phyloP scores from a whole-genome alignment of 2,888 invertebrate genomes.

The Calameuta pallipes region DNA sequence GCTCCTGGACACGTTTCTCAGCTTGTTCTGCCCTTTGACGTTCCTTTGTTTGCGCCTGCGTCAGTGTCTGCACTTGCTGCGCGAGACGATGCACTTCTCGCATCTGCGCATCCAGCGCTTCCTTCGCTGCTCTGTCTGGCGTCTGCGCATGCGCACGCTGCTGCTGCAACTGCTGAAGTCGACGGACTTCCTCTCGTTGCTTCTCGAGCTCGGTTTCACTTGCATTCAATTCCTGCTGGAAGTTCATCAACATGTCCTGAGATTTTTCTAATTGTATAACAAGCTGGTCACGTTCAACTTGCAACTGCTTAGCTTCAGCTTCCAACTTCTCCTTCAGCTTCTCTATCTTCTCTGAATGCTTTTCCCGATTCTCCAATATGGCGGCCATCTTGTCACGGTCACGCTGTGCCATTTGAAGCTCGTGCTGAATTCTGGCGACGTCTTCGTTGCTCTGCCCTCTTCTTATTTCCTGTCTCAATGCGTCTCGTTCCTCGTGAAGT shows the following conservation, averaged over 20 bases:
- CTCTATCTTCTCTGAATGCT: constrained; percentile 84
- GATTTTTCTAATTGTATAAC: constrained; percentile 92
- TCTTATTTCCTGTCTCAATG: constrained; percentile 76
- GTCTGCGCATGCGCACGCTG: constrained; percentile 79
- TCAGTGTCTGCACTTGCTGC: constrained; percentile 74
- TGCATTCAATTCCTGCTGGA: constrained; percentile 89
- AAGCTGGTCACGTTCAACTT: constrained; percentile 86
- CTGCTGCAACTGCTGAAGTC: constrained; percentile 70
- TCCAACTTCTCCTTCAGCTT: constrained; percentile 88
- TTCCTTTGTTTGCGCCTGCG: constrained; percentile 67
- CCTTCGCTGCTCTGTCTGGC: constrained; percentile 77
- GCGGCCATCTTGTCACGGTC: constrained; percentile 83
- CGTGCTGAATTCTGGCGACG: constrained; percentile 78
- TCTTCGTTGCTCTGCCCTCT: constrained; percentile 78
- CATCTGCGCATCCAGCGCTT: constrained; percentile 77
- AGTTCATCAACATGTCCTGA: constrained; percentile 92
- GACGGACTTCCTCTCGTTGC: constrained; percentile 82
- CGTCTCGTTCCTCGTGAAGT: constrained; percentile 84
- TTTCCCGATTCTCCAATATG: constrained; percentile 81
- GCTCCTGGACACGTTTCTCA: constrained; percentile 80
- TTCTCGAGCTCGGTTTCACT: constrained; percentile 86
- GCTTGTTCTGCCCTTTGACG: constrained; percentile 79
- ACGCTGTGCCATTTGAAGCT: constrained; percentile 76
- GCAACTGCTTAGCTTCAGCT: constrained; percentile 85
- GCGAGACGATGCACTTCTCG: constrained; percentile 78